Evolutionary conservation across 2,888 invertebrate genomes (phyloP).

Genomic region (Chydorus sphaericus): DNA sequence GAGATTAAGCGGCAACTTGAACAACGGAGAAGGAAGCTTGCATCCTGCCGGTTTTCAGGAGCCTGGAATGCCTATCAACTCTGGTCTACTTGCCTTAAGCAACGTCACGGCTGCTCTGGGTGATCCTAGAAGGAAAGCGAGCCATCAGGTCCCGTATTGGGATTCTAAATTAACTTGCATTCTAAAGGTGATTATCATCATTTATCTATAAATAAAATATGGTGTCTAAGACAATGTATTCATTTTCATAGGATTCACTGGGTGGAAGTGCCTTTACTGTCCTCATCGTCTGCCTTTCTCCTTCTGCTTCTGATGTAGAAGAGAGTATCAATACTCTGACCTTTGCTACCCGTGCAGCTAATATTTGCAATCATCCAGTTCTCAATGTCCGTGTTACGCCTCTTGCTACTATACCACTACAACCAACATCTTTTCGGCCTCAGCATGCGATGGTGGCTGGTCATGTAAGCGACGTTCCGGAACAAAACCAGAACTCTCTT

Average conservation of each 20-base stretch:
- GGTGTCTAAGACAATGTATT: not conserved
- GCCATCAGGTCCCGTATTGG: slow-evolving; percentile 18
- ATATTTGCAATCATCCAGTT: slow-evolving; percentile 19
- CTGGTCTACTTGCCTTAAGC: slow-evolving; percentile 48
- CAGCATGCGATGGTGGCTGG: too few relatives aligned
- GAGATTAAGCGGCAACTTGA: slow-evolving; percentile 29
- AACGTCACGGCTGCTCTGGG: slow-evolving; percentile 45
- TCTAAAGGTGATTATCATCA: slow-evolving; percentile 22
- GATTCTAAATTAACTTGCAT: slow-evolving; percentile 20
- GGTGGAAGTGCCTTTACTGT: slow-evolving; percentile 59
- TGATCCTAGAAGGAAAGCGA: slow-evolving; percentile 27
- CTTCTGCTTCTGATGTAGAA: slow-evolving; percentile 46
- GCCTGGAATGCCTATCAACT: slow-evolving; percentile 40
- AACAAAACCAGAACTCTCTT: too few relatives aligned
- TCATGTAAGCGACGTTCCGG: too few relatives aligned
- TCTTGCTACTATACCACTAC: not conserved
- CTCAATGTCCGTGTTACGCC: slow-evolving; percentile 14
- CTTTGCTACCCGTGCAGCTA: slow-evolving; percentile 31
- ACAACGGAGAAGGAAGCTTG: slow-evolving; percentile 29
- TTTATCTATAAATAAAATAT: not conserved
- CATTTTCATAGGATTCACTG: slow-evolving; percentile 46
- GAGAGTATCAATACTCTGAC: slow-evolving; percentile 54
- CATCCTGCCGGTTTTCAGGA: slow-evolving; percentile 22
- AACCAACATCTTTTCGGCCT: too few relatives aligned
- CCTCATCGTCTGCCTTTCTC: slow-evolving; percentile 55